Base-by-base conservation (phyloP, 1,140 invertebrate genomes). In the Camponotus pennsylvanicus region DNA sequence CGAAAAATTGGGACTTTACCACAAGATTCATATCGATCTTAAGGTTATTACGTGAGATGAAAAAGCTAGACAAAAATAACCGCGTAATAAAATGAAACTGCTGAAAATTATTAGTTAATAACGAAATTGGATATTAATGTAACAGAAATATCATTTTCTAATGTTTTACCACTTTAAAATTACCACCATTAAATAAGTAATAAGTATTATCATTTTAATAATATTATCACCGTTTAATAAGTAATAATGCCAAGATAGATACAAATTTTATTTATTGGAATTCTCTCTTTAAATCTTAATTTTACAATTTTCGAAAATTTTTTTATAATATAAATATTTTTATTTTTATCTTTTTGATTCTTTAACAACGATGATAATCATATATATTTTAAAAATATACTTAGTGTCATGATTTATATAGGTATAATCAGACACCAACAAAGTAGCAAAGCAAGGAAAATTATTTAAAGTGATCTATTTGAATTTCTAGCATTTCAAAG, bases 101-200 rank as follows among this genome's bases (percentile, higher is more conserved):
- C 32, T 79, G n/a, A 55, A 13, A 67, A 67, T 67, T 18, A 67
- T 67, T 55, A 40, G 45, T 37, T 67, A 80, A 69, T 80, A 55
- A 79, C 34, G 15, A 57, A 55, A 40, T 40, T 69, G n/a, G 69
- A 32, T 18, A 9, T 67, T 67, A 55, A 52, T 37, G 63, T 27
- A 40, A 79, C 34, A 37, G 45, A 11, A 63, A 63, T 27, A 1
- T 27, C 27, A 27, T 27, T 27, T 63, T 67, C 13, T n/a, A 55
- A 32, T 79, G 18, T 27, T 13, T 0, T 21, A 37, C 3, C 32
- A 18, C 18, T n/a, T n/a, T 57, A 73, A 73, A 37, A 37, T n/a
- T 73, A 73, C 8, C 8, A 42, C 0, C 6, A 42, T 42, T 42
- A 42, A 42, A 42, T 42, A 42, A 32, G 40, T 42, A 8, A 42